phyloP scores from a whole-genome alignment of 2,113 vertebrate genomes.

The Lasiurus borealis region DNA sequence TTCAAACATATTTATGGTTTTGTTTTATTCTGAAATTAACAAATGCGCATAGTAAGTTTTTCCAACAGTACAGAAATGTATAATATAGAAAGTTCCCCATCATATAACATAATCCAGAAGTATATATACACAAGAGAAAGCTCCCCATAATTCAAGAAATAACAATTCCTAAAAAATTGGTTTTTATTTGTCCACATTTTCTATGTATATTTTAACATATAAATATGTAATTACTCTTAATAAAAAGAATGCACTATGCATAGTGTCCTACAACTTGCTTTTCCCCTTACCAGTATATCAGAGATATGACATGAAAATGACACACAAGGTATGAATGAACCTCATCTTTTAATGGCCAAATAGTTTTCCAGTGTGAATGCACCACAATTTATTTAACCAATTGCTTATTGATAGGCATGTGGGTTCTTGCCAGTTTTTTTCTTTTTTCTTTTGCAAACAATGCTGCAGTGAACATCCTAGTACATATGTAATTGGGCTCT shows the following conservation, averaged over 20 bases:
- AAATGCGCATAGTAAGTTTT: slow-evolving; percentile 61
- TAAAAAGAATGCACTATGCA: slow-evolving; percentile 68
- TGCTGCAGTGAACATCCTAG: not conserved
- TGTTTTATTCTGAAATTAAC: slow-evolving; percentile 75
- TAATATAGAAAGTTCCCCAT: slow-evolving; percentile 47
- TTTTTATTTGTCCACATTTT: slow-evolving; percentile 68
- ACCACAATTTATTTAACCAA: slow-evolving; percentile 28
- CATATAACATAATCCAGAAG: slow-evolving; percentile 49
- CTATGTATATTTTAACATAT: slow-evolving; percentile 81
- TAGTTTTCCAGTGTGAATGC: not conserved
- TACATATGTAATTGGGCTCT: not conserved
- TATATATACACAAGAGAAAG: slow-evolving; percentile 17
- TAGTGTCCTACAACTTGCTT: slow-evolving; percentile 32
- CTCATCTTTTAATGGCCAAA: not conserved
- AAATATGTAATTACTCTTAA: slow-evolving; percentile 79
- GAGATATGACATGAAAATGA: slow-evolving; percentile 44
- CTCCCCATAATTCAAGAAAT: slow-evolving; percentile 74
- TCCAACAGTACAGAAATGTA: slow-evolving; percentile 58
- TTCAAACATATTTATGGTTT: slow-evolving; percentile 37
- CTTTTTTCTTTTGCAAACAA: not conserved
- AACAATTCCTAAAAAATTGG: slow-evolving; percentile 71
- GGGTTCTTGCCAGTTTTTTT: slow-evolving; percentile 20
- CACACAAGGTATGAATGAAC: slow-evolving; percentile 57
- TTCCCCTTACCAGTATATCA: slow-evolving; percentile 56
- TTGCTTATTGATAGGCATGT: slow-evolving; percentile 23